Evolutionary conservation across 2,113 vertebrate species (phyloP).

Genomic region (Eulemur macaco): DNA sequence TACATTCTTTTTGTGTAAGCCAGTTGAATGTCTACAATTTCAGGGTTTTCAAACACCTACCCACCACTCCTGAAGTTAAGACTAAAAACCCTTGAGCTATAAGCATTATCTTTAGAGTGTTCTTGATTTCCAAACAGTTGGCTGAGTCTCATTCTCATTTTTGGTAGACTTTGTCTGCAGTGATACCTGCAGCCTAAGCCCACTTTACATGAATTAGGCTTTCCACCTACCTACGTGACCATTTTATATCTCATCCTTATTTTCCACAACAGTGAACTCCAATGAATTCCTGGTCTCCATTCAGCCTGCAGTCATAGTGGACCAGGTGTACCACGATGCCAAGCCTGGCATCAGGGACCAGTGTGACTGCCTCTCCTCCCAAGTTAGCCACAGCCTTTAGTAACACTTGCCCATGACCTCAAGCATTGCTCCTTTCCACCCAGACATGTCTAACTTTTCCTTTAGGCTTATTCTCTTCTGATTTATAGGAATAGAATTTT

Average conservation of each 20-base stretch:
- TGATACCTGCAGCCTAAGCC: not conserved
- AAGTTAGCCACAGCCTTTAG: not conserved
- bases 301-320: not conserved
- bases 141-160: not conserved
- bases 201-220: not conserved
- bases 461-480: not conserved
- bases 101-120: not conserved
- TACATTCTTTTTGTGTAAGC: conserved; percentile 6
- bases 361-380: not conserved
- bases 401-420: not conserved
- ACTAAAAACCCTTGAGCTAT: not conserved
- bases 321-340: not conserved
- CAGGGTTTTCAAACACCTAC: not conserved
- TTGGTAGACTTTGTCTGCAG: not conserved
- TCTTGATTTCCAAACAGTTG: conserved; percentile 28
- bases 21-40: not conserved
- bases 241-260: not conserved
- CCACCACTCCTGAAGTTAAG: not conserved
- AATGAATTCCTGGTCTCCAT: not conserved
- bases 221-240: not conserved
- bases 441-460: not conserved
- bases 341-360: not conserved
- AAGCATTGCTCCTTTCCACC: not conserved
- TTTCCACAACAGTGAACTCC: not conserved
- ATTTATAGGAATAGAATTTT: not conserved